Base-by-base conservation (phyloP, 2,797 vertebrate genomes). In the Dendrocincla tyrannina region DNA sequence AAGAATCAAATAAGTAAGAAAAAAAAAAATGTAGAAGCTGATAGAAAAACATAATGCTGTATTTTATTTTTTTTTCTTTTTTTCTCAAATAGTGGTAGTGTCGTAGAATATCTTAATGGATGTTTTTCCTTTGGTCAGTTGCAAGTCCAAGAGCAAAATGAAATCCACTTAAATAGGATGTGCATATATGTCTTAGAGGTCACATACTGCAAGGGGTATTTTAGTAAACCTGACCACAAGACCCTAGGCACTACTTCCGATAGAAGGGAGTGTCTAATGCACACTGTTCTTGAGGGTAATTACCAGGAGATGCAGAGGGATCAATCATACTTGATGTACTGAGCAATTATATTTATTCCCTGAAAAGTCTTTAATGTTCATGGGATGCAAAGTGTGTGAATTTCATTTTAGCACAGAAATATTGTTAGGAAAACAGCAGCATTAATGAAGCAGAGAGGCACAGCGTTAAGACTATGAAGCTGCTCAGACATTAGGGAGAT, bases 341-440 rank as follows among this genome's bases (percentile, higher is more conserved):
- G 47, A 88, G 85, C 87, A 93, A 91, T 94, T 96, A 89, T 68
- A 91, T 92, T 93, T 93, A 91, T 88, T 93, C 80, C 55, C 90
- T 92, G 69, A 73, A 95, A 95, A 76, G 79, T 92, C 70, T 85
- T 79, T 87, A 49, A 78, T 91, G 68, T 81, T 80, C 78, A 25
- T 41, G 55, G 62, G 27, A 58, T 80, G 35, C 46, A 69, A 89
- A 76, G 28, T 62, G 39, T 81, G 69, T 56, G 91, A 77, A 91
- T 93, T 93, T 85, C 80, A 37, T 85, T 94, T 88, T 75, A 69
- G 46, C 33, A 44, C 1, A 10, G 62, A 86, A 68, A 66, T 55
- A 58, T 22, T 60, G 30, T 60, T 64, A 16, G 68, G 70, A 73
- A 82, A 91, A 52, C 44, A 86, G n/a, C 74, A 79, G 67, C 37